Evolutionary conservation across 2,113 vertebrate genomes (phyloP), one percentile per base, ranked within the genome.

Genomic region (Corythoichthys haematopterus): DNA sequence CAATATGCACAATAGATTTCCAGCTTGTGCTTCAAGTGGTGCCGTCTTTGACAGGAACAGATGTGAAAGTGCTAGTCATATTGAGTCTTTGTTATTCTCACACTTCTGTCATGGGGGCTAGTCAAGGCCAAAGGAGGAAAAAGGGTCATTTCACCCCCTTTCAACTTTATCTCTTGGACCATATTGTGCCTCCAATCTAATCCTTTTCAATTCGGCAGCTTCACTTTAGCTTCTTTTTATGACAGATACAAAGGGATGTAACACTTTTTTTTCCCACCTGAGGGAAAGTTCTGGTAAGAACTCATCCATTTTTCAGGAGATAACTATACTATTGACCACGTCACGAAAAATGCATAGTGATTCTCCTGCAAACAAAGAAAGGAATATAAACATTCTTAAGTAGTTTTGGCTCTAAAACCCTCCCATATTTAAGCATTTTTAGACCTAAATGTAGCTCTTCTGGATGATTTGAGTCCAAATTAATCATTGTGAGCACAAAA

Each of bases 81-180:
- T 66, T 68, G 69, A 71, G 56, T 11, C 2, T 7, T 52, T 70
- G 58, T 65, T 70, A 70, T 70, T 81, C 57, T 56, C 56, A 37
- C 65, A 38, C 65, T 50, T 57, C 48, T 48, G 68, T 75, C 70
- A 75, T 63, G 60, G 62, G 68, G 75, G 72, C 52, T 28, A 47
- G 62, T 72, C 3, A 28, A 69, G 68, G 72, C 72, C 55, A 73
- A 61, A 66, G 60, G 51, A 50, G 64, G 51, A 46, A 51, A 70
- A 63, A 70, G 71, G 67, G 71, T 86, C 81, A 83, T 78, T 78
- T 58, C n/a, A 2, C 64, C 70, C 61, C 59, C 74, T 81, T 84
- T 79, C 48, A 77, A 38, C 78, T 87, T 82, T 84, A 84, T 86
- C 80, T 80, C 69, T 52, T 71, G 58, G 43, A 69, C 70, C 85